A percentile compares a stretch with the other conserved stretches of the same genome.
phyloP scores from a whole-genome alignment of 2,113 vertebrate species.

The Callorhinus ursinus region DNA sequence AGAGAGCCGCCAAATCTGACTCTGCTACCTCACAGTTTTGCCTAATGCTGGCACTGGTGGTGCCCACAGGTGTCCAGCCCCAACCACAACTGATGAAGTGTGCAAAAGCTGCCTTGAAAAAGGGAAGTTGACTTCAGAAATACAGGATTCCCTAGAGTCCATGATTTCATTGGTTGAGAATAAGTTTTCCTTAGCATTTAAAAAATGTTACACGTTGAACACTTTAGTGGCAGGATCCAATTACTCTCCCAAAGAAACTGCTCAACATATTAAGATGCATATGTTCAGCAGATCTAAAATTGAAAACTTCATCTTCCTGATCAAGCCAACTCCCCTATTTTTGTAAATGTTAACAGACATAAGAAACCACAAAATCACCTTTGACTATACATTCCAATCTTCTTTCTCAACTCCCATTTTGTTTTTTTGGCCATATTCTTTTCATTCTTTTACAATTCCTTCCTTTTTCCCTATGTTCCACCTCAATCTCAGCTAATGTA shows the following conservation, averaged over 20 bases:
- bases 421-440: background rate
- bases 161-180: slow-evolving; percentile 37
- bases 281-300: slow-evolving; percentile 51
- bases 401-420: background rate
- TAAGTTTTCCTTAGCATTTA: slow-evolving; percentile 48
- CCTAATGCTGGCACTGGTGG: slow-evolving; percentile 13
- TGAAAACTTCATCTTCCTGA: background rate
- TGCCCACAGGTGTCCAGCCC: slow-evolving; percentile 49
- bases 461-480: background rate
- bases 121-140: slow-evolving; percentile 66
- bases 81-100: slow-evolving; percentile 47
- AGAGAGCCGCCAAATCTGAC: background rate
- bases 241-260: slow-evolving; percentile 50
- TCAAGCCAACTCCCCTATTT: slow-evolving; percentile 22
- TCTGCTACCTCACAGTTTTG: slow-evolving; percentile 1
- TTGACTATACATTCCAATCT: background rate
- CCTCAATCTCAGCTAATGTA: background rate
- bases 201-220: slow-evolving; percentile 16
- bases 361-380: slow-evolving; percentile 50
- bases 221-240: slow-evolving; percentile 43
- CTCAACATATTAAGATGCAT: slow-evolving; percentile 9
- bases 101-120: slow-evolving; percentile 65
- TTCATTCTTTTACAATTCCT: background rate
- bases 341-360: slow-evolving; percentile 19
- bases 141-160: slow-evolving; percentile 64